Conservation (phyloP, 1,140 invertebrate genomes). For the Liolophura sinensis region DNA sequence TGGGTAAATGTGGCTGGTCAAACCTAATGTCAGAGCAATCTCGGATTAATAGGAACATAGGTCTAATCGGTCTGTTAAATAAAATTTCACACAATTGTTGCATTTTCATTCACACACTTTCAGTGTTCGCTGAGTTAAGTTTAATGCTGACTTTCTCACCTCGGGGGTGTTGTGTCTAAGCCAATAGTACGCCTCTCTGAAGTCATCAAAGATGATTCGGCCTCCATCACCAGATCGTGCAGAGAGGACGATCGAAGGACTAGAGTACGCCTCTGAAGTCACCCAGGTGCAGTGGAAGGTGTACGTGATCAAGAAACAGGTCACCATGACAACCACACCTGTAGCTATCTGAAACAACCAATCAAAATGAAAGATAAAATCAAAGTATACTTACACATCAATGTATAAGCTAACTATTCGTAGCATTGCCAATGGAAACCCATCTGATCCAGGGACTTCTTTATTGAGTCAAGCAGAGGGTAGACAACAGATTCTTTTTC, state of each 20-base stretch:
- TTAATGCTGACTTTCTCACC: constrained; percentile 23
- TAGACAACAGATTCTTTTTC: too few relatives aligned
- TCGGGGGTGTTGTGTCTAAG: constrained; percentile 92
- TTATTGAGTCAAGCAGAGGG: too few relatives aligned
- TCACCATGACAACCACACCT: constrained; percentile 82
- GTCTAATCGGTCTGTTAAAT: too few relatives aligned
- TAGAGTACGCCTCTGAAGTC: constrained; percentile 97
- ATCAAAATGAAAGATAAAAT: constrained; percentile 2
- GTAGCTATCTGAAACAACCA: constrained; percentile 75
- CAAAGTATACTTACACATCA: neutral
- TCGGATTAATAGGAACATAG: too few relatives aligned
- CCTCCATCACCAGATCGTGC: constrained; percentile 91
- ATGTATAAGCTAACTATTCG: too few relatives aligned
- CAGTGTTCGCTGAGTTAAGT: too few relatives aligned
- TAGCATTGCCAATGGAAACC: too few relatives aligned
- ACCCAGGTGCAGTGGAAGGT: constrained; percentile 99
- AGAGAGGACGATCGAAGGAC: constrained; percentile 96
- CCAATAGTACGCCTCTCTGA: constrained; percentile 98
- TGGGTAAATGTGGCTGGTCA: too few relatives aligned
- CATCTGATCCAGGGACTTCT: too few relatives aligned
- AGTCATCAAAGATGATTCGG: constrained; percentile 96
- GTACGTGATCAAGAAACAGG: constrained; percentile 85
- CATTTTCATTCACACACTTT: too few relatives aligned
- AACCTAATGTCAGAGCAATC: too few relatives aligned
- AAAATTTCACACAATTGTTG: too few relatives aligned